Evolutionary conservation across 2,888 invertebrate species (phyloP), one percentile per base, ranked within the genome.

Genomic region (Watsonalla cultraria): DNA sequence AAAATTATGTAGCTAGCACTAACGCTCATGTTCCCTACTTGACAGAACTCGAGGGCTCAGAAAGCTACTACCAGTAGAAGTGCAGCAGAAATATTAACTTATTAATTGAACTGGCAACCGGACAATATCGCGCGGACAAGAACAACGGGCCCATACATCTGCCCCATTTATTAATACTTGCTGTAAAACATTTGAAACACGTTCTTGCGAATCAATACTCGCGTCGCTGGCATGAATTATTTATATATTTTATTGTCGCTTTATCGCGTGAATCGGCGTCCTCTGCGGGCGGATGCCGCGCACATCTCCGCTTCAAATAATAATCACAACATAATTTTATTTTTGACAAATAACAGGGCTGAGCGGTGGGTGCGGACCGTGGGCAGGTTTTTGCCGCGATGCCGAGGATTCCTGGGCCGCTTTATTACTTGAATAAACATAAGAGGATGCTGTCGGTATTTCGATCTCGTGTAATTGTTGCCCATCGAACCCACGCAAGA

Each of bases 121-220:
- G 72, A 78, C 75, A 77, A 78, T 81, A 74, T 75, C 52, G 65
- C 74, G 74, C 54, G 64, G 66, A 64, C 75, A 80, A 82, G 78
- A 82, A 78, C 76, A 74, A 71, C 72, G 65, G 64, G 37, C 53
- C 64, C 65, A 75, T 74, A 79, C 87, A 87, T 87, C 88, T 89
- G 87, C 86, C 70, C 80, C 86, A 85, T 87, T 86, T 88, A 89
- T 87, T 88, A 87, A 86, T 84, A 83, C 67, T 69, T 67, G 70
- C 80, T 83, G 86, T 88, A 90, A 88, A 89, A 87, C 86, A 87
- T 89, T 86, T 86, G 81, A 86, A 83, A 89, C 90, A 88, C 90
- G 90, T 90, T 88, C 86, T 88, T 88, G 84, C 75, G 87, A 86
- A 90, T 89, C 89, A 86, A 86, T 87, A 85, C 84, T 76, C 73